Base-by-base conservation (phyloP, 2,113 vertebrate species). In the Centropus bengalensis region DNA sequence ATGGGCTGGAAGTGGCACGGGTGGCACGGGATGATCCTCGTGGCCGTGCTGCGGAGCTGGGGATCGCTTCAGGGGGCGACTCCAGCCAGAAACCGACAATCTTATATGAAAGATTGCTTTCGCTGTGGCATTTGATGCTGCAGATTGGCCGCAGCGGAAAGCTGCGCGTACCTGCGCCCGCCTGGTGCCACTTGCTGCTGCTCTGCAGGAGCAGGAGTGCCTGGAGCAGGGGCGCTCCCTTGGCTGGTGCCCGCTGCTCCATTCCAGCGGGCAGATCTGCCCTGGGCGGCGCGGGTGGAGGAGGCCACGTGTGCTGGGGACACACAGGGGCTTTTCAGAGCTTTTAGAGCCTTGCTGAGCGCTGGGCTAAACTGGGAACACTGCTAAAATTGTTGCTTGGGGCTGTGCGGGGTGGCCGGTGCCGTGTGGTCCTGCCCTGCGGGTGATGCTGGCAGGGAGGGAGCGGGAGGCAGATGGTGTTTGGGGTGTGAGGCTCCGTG, bases 1-100 rank as follows among this genome's bases (percentile, higher is more conserved):
- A 14, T 24, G 78, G 30, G 28, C 51, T 38, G 78, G 74, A 44
- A 42, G 49, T 1, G 1, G 71, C 0, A 3, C 0, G 1, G 70
- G 51, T 2, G 42, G n/a, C 19, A 38, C 45, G 59, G 88, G 71
- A 51, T 1, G 10, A 44, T 24, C 63, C 55, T 74, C 0, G 2
- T 2, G 40, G 82, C 62, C 0, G 1, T 54, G 45, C 20, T 14
- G 9, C 62, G 56, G 14, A 11, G 8, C 63, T 0, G 3, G 55
- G 60, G 42, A 8, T 62, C 14, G 1, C 17, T 74, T 51, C 9
- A 2, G 8, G 38, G 22, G 33, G 40, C 10, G 38, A 7, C 7
- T 45, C 12, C 3, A 8, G 38, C 13, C 28, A 5, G 71, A 58
- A 81, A 52, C 3, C 10, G 22, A n/a, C 16, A 21, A 1, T 45